Conservation (phyloP, 2,113 vertebrate species). For the Thermophis baileyi region DNA sequence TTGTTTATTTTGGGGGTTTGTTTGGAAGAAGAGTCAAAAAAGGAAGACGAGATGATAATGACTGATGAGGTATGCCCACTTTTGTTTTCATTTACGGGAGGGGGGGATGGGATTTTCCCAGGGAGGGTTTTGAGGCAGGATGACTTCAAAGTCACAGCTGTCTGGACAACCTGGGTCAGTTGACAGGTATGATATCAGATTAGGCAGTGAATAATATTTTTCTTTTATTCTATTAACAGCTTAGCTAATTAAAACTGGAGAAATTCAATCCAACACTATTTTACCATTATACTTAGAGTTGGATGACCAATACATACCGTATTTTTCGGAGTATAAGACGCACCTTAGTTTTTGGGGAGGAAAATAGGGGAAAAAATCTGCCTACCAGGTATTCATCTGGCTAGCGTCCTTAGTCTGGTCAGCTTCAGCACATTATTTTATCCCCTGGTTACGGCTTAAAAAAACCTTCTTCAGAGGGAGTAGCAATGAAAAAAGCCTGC, state of each 20-base stretch:
- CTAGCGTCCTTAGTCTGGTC: too few relatives aligned
- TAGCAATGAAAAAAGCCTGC: too few relatives aligned
- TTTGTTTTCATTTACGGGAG: neutral
- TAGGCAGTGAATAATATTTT: neutral
- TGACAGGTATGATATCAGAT: neutral
- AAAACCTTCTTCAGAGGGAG: too few relatives aligned
- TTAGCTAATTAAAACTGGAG: neutral
- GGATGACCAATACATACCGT: too few relatives aligned
- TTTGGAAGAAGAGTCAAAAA: neutral
- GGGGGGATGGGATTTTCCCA: neutral
- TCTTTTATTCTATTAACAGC: neutral
- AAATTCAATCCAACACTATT: neutral
- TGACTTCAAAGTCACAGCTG: neutral
- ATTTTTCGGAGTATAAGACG: too few relatives aligned
- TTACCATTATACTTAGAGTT: neutral
- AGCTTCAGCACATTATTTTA: too few relatives aligned
- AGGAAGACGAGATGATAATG: neutral
- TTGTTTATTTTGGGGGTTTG: too few relatives aligned
- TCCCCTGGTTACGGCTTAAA: too few relatives aligned
- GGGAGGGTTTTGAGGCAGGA: neutral
- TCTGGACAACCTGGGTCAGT: neutral
- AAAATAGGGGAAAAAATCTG: too few relatives aligned
- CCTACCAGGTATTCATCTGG: too few relatives aligned
- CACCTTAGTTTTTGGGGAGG: too few relatives aligned
- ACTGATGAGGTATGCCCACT: neutral